phyloP scores from a whole-genome alignment of 2,888 invertebrate genomes.

The Oscheius sp. region DNA sequence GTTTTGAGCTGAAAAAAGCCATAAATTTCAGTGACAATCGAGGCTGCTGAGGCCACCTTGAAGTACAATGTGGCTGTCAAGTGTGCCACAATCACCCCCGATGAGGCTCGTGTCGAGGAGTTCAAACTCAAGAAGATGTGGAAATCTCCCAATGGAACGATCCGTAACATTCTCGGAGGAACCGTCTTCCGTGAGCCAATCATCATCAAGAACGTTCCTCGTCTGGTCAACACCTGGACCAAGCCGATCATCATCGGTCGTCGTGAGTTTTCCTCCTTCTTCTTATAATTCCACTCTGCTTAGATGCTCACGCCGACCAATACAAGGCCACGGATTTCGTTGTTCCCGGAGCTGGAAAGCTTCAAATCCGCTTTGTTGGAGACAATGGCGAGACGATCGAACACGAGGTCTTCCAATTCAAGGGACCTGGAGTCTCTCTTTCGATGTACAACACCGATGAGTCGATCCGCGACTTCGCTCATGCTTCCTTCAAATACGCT shows the following conservation, averaged over 20 bases:
- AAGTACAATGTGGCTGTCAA: constrained; percentile 98
- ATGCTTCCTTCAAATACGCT: constrained; percentile 90
- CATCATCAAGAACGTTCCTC: constrained; percentile 82
- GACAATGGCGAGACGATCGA: constrained; percentile 56
- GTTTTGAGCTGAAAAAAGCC: too few relatives aligned
- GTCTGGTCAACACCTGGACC: constrained; percentile 91
- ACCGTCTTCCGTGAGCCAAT: constrained; percentile 76
- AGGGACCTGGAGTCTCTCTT: constrained; percentile 82
- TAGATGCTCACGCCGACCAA: constrained; percentile 85
- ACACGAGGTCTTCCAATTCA: constrained; percentile 47
- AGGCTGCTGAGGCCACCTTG: constrained; percentile 93
- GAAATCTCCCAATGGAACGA: constrained; percentile 76
- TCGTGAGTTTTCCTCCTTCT: too few relatives aligned
- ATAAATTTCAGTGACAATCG: constrained; percentile 84
- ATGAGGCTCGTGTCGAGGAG: constrained; percentile 89
- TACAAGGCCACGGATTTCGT: constrained; percentile 96
- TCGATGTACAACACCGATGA: constrained; percentile 95
- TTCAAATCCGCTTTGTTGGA: constrained; percentile 82
- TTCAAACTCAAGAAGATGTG: constrained; percentile 76
- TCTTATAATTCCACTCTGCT: too few relatives aligned
- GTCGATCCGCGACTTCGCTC: constrained; percentile 82
- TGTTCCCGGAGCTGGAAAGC: constrained; percentile 87
- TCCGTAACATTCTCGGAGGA: constrained; percentile 75
- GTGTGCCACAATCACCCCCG: constrained; percentile 96
- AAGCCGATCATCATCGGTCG: constrained; percentile 97